A percentile compares a stretch with the other conserved stretches of the same genome.
Evolutionary conservation across 2,113 vertebrate genomes (phyloP).

Genomic region (Pedionomus torquatus): DNA sequence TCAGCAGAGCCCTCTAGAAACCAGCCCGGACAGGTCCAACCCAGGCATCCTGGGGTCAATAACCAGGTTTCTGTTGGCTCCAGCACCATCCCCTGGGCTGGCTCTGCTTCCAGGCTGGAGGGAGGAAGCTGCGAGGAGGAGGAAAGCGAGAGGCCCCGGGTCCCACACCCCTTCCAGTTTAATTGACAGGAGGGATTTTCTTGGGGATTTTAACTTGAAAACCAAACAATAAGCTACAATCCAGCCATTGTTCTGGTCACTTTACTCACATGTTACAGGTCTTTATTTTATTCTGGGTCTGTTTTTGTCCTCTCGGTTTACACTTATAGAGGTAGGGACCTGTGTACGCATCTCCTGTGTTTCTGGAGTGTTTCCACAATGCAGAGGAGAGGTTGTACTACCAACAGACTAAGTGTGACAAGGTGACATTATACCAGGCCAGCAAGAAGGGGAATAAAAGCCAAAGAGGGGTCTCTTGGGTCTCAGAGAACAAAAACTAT

Average conservation of each 20-base stretch:
- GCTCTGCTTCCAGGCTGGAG: neutral
- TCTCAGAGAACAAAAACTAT: neutral
- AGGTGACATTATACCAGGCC: slow-evolving; percentile 12
- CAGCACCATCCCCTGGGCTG: neutral
- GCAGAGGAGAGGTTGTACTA: slow-evolving; percentile 8
- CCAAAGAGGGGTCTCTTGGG: neutral
- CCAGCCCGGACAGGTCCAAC: neutral
- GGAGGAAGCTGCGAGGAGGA: neutral
- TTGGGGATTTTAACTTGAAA: slow-evolving; percentile 57
- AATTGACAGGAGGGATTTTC: slow-evolving; percentile 60
- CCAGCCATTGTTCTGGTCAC: slow-evolving; percentile 54
- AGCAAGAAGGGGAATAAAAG: neutral
- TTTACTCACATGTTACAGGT: slow-evolving; percentile 53
- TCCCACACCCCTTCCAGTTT: neutral
- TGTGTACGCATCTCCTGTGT: neutral
- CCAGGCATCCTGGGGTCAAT: neutral
- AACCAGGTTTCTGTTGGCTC: neutral
- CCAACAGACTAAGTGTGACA: neutral
- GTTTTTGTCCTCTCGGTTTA: slow-evolving; percentile 60
- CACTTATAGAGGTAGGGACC: slow-evolving; percentile 3
- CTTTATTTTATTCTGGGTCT: slow-evolving; percentile 40
- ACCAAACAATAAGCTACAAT: slow-evolving; percentile 50
- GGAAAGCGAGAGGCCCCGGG: neutral
- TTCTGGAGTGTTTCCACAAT: slow-evolving; percentile 5
- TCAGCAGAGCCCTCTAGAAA: neutral